These are phyloP conservation scores for Drosophila ficusphila DNA, from an alignment of 1,140 invertebrate genomes.

Conservation along the genomic window DNA sequence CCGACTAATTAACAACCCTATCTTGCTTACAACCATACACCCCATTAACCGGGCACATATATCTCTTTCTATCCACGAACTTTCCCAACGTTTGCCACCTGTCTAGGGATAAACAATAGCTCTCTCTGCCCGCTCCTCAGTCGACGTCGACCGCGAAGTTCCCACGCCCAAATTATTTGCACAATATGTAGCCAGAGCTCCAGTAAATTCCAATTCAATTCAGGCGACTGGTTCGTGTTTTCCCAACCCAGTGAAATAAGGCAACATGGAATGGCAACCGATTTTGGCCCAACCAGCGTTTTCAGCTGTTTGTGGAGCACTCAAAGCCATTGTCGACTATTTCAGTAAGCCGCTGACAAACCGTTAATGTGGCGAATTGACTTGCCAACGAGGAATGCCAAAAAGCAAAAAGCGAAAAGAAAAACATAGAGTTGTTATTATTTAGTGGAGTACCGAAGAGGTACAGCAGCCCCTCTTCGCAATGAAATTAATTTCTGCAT, in stretches of 20 bases:
- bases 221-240: conserved; percentile 60
- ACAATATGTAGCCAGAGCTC: conserved; percentile 60
- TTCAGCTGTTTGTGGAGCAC: conserved; percentile 38
- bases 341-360: conserved; percentile 37
- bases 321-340: conserved; percentile 40
- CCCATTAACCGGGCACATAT: conserved; percentile 35
- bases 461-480: background rate
- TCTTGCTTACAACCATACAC: conserved; percentile 35
- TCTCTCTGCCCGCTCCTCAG: conserved; percentile 16
- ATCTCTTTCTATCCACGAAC: conserved; percentile 26
- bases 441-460: conserved; percentile 1
- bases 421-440: conserved; percentile 55
- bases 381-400: conserved; percentile 40
- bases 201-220: conserved; percentile 74
- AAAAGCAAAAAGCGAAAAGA: conserved; percentile 10
- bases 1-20: conserved; percentile 12
- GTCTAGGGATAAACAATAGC: conserved; percentile 30
- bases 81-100: conserved; percentile 57
- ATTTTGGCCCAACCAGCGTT: conserved; percentile 20
- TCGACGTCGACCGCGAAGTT: conserved; percentile 23
- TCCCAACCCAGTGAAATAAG: conserved; percentile 60
- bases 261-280: conserved; percentile 13
- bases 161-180: conserved; percentile 73
- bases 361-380: conserved; percentile 70
- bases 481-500: conserved; percentile 47